These are phyloP conservation scores for Labeo calbasu DNA, from an alignment of 2,797 vertebrate genomes.

Conservation along the genomic window DNA sequence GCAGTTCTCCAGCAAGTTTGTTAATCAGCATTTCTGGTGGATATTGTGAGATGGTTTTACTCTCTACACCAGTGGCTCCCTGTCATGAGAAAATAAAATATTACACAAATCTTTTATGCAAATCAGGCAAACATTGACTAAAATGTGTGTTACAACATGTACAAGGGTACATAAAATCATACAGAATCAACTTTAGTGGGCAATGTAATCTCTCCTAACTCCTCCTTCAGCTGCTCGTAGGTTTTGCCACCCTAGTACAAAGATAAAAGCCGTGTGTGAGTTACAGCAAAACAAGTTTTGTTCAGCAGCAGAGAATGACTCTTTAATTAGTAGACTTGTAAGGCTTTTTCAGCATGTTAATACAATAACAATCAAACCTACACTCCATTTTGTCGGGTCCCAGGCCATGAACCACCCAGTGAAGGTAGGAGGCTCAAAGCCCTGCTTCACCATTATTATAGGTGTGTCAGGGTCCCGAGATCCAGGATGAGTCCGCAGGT, in stretches of 20 bases:
- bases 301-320: background rate
- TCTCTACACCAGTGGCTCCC: slow-evolving; percentile 66
- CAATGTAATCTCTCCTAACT: slow-evolving; percentile 77
- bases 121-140: background rate
- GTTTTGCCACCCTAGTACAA: slow-evolving; percentile 81
- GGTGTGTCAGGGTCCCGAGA: slow-evolving; percentile 82
- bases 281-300: background rate
- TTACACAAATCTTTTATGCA: background rate
- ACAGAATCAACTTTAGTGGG: slow-evolving; percentile 72
- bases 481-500: slow-evolving; percentile 85
- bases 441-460: slow-evolving; percentile 84
- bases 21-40: slow-evolving; percentile 77
- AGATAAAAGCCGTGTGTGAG: slow-evolving; percentile 4
- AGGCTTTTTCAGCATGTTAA: background rate
- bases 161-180: background rate
- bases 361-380: slow-evolving; percentile 68
- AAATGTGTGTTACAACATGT: background rate
- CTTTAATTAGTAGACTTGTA: background rate
- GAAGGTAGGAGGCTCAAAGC: slow-evolving; percentile 88
- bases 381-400: slow-evolving; percentile 87
- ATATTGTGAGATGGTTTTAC: slow-evolving; percentile 63
- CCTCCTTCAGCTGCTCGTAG: slow-evolving; percentile 86
- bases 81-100: slow-evolving; percentile 53
- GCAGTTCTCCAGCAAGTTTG: slow-evolving; percentile 77
- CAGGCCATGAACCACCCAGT: slow-evolving; percentile 91